Evolutionary conservation across 2,113 vertebrate species (phyloP), one percentile per base, ranked within the genome.

Genomic region (Callipepla squamata): DNA sequence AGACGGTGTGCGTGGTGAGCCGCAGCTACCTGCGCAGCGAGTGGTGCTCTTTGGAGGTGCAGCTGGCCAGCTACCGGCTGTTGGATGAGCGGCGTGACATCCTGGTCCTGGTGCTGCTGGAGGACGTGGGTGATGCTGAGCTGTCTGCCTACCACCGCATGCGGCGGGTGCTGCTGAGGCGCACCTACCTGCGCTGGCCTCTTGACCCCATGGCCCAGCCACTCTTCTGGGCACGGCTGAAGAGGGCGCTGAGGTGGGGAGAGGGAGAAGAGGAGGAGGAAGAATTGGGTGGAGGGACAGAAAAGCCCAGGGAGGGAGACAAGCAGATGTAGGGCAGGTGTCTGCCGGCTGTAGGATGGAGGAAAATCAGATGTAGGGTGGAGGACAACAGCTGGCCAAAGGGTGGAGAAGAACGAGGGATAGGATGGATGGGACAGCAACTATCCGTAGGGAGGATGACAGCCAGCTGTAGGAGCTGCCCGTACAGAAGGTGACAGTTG

Each of bases 11-110:
- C 21, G 96, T 99, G 50, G 97, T 99, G 44, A 99, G 98, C 95
- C 97, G 97, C 12, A 96, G 96, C 55, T 99, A 98, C 83, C 97
- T 99, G 34, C 95, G 34, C 57, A 99, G 98, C 3, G 98, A 98
- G 79, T 98, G 98, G 98, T 99, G 98, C 76, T 98, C 97, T 1
- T 85, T 99, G 92, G 98, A 99, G 96, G 98, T 99, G 45, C 98
- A 99, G 90, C 78, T 99, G 67, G 98, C 98, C 77, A 99, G 98
- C 94, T 98, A 98, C 59, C 96, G 98, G 69, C 98, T 99, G 78
- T 98, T 99, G 1, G 97, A 98, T 1, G 98, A 99, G 85, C 97
- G 98, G 78, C 92, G 97, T 1, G 98, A 99, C 6, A 98, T 99
- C 58, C 98, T 99, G 4, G 97, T 99, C 66, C 97, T 99, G 1